Evolutionary conservation across 2,888 invertebrate genomes (phyloP).

Genomic region (Monopis laevigella): DNA sequence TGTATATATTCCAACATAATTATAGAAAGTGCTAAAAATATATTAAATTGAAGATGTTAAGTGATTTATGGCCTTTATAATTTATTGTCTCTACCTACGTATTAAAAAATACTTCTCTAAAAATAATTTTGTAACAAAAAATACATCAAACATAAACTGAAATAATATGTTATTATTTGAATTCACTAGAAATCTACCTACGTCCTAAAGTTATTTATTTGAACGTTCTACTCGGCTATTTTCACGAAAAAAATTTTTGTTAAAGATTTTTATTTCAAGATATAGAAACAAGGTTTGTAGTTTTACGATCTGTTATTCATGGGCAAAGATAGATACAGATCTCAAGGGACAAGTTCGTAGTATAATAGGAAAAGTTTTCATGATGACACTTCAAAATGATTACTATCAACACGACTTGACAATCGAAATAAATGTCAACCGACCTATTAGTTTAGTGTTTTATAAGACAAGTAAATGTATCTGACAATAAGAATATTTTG

Average conservation of each 20-base stretch:
- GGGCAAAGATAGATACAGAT: conserved; percentile 11
- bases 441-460: conserved; percentile 10
- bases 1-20: no score
- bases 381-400: conserved; percentile 8
- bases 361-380: conserved; percentile 13
- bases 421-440: conserved; percentile 14
- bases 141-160: no score
- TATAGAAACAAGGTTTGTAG: background rate
- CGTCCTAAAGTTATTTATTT: no score
- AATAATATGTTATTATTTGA: no score
- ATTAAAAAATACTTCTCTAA: no score
- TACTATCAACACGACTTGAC: conserved; percentile 14
- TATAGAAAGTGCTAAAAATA: no score
- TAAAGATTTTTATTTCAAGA: conserved; percentile 10
- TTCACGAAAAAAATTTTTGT: background rate
- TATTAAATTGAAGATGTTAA: no score
- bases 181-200: no score
- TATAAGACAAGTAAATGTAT: background rate
- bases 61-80: no score
- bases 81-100: no score
- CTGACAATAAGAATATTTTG: conserved; percentile 10
- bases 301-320: conserved; percentile 13
- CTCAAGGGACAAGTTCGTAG: conserved; percentile 13
- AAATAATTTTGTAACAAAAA: no score
- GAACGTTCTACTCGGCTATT: no score